Evolutionary conservation across 1,140 invertebrate genomes (phyloP).

Genomic region (Adoxophyes honmai): DNA sequence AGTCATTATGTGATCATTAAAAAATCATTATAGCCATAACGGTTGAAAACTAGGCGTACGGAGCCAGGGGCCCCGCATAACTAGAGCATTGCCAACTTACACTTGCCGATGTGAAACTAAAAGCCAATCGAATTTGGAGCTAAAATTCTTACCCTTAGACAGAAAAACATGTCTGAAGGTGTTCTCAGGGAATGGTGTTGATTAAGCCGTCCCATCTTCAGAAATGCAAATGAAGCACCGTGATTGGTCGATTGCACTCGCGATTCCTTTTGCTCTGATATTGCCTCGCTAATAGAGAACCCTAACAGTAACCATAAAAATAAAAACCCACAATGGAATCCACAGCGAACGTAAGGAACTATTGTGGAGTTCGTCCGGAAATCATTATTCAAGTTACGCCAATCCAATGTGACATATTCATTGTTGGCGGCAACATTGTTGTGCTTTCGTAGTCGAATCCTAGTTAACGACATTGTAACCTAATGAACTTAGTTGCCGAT

Average conservation of each 20-base stretch:
- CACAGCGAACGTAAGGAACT: background rate
- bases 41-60: slow-evolving; percentile 18
- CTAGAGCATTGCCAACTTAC: background rate
- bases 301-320: slow-evolving; percentile 14
- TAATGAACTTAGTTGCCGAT: slow-evolving; percentile 15
- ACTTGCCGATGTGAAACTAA: background rate
- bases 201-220: slow-evolving; percentile 4
- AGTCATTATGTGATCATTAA: slow-evolving; percentile 66
- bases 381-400: slow-evolving; percentile 60
- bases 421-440: slow-evolving; percentile 42
- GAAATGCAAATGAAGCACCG: slow-evolving; percentile 8
- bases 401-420: slow-evolving; percentile 52
- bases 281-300: background rate
- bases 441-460: slow-evolving; percentile 28
- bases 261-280: background rate
- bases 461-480: slow-evolving; percentile 22
- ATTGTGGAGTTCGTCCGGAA: slow-evolving; percentile 27
- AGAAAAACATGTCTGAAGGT: background rate
- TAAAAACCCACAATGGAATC: slow-evolving; percentile 4
- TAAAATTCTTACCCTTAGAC: background rate
- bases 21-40: slow-evolving; percentile 56
- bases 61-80: background rate
- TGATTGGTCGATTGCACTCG: slow-evolving; percentile 8
- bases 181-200: background rate
- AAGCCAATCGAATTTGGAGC: slow-evolving; percentile 8